Evolutionary conservation across 2,888 invertebrate genomes (phyloP).

Genomic region (Melanotus villosus): DNA sequence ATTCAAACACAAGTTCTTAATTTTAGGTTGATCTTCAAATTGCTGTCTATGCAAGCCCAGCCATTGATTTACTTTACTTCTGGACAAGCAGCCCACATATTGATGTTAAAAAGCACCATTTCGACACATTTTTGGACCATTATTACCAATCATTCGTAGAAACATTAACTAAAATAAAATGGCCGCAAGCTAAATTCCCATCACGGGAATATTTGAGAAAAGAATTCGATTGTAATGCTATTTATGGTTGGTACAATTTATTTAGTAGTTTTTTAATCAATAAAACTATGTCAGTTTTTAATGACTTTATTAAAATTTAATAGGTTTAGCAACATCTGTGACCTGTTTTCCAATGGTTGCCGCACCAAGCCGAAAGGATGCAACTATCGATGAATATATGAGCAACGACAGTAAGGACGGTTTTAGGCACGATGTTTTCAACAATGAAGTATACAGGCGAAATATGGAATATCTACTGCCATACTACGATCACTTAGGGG

Average conservation of each 20-base stretch:
- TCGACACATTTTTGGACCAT: constrained; percentile 58
- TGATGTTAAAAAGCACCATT: constrained; percentile 57
- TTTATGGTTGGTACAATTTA: constrained; percentile 57
- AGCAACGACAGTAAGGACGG: constrained; percentile 57
- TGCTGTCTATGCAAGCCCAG: constrained; percentile 66
- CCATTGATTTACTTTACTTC: constrained; percentile 68
- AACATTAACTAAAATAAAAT: constrained; percentile 57
- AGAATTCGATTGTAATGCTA: constrained; percentile 59
- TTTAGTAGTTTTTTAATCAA: background rate
- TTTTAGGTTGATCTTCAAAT: constrained; percentile 70
- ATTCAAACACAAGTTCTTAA: no score
- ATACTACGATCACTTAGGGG: no score
- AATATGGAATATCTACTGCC: no score
- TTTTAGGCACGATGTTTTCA: constrained; percentile 58
- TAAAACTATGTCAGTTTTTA: no score
- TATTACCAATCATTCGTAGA: constrained; percentile 59
- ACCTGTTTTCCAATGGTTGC: constrained; percentile 56
- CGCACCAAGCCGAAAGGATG: constrained; percentile 57
- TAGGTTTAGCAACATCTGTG: constrained; percentile 23
- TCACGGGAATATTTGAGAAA: constrained; percentile 57
- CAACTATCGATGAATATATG: no score
- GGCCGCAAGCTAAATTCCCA: constrained; percentile 58
- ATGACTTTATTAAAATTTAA: no score
- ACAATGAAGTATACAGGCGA: no score
- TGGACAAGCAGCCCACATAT: constrained; percentile 64